Conservation (phyloP, 1,140 invertebrate species). For the Lasioglossum albipes region DNA sequence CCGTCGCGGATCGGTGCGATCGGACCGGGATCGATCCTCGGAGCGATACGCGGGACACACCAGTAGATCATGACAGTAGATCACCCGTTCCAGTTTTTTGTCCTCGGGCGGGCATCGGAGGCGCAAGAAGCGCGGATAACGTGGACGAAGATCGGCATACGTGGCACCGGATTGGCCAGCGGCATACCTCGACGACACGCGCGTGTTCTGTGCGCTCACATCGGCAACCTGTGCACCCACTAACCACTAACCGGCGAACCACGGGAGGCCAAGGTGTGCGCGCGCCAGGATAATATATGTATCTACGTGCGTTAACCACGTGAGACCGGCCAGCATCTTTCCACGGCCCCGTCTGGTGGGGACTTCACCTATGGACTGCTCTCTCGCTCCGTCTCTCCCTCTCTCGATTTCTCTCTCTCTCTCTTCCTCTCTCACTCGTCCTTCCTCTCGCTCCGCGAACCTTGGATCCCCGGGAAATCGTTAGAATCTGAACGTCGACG, state of each 20-base stretch:
- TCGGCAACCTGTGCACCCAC: constrained; percentile 74
- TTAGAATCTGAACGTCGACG: constrained; percentile 7
- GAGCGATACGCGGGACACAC: neutral
- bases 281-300: constrained; percentile 72
- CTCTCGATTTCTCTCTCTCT: too few relatives aligned
- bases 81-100: neutral
- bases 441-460: constrained; percentile 1
- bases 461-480: constrained; percentile 34
- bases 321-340: constrained; percentile 70
- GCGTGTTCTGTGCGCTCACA: constrained; percentile 48
- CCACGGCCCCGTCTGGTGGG: constrained; percentile 54
- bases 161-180: constrained; percentile 39
- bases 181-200: constrained; percentile 51
- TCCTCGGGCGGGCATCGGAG: neutral
- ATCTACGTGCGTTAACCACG: constrained; percentile 69
- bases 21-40: too few relatives aligned
- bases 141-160: constrained; percentile 55
- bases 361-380: constrained; percentile 51
- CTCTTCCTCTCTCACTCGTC: constrained; percentile 35
- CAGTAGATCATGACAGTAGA: neutral
- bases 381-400: constrained; percentile 32
- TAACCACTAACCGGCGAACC: constrained; percentile 66
- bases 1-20: too few relatives aligned
- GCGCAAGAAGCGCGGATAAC: constrained; percentile 50
- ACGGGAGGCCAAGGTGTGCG: constrained; percentile 69